Percentiles rank a stretch among this genome's conserved stretches.
Conservation (phyloP, 37 sponge, comb jelly and placozoan genomes). For the Haliclona indistincta region DNA sequence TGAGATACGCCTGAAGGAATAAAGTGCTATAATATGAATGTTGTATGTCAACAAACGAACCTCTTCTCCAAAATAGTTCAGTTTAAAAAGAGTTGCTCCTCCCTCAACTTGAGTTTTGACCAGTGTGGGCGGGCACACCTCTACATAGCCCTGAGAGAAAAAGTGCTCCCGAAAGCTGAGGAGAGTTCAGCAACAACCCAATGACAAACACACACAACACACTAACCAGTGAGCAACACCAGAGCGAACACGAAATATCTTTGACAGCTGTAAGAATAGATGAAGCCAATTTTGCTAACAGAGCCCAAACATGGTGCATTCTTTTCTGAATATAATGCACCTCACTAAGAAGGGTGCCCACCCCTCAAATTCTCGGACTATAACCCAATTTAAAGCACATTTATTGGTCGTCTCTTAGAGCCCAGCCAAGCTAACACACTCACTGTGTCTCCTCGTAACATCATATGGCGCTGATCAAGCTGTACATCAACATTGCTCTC, state of each 20-base stretch:
- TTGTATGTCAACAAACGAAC: slow-evolving; percentile 17
- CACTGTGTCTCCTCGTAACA: slow-evolving; percentile 91
- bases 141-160: slow-evolving; percentile 89
- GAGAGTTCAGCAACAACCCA: not conserved
- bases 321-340: not conserved
- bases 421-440: not conserved
- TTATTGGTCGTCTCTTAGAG: not conserved
- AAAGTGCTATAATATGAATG: not conserved
- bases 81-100: slow-evolving; percentile 96
- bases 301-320: too few relatives aligned
- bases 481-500: slow-evolving; percentile 80
- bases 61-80: slow-evolving; percentile 98
- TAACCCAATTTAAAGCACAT: not conserved
- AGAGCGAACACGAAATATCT: slow-evolving; percentile 75
- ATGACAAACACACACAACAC: not conserved
- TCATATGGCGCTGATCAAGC: slow-evolving; percentile 91
- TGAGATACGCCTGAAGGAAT: slow-evolving; percentile 82
- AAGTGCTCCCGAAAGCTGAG: slow-evolving; percentile 90
- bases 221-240: slow-evolving; percentile 65
- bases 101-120: slow-evolving; percentile 98
- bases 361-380: too few relatives aligned
- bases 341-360: not conserved
- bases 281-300: too few relatives aligned
- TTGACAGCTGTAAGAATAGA: slow-evolving; percentile 64
- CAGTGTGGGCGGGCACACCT: slow-evolving; percentile 95